phyloP scores from a whole-genome alignment of 1,140 invertebrate species.

The Drosophila lowei region DNA sequence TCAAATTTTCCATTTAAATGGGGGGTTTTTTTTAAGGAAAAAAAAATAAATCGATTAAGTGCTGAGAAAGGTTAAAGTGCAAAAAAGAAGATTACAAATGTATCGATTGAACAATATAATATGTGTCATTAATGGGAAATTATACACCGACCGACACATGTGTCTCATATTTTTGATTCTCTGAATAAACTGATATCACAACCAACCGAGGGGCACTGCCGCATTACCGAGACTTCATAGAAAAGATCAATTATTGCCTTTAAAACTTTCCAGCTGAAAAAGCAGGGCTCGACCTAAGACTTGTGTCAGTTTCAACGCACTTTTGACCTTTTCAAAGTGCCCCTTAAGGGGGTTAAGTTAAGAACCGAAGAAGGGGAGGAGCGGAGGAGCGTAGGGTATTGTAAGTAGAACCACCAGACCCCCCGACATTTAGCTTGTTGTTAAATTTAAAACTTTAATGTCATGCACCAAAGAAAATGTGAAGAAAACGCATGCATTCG shows the following conservation, averaged over 20 bases:
- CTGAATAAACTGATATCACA: no score
- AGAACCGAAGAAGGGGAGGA: neutral
- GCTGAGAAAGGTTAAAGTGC: no score
- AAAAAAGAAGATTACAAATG: no score
- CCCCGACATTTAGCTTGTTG: conserved; percentile 51
- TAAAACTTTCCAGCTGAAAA: conserved; percentile 28
- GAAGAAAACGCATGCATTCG: conserved; percentile 45
- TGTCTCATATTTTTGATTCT: no score
- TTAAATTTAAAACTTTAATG: conserved; percentile 81
- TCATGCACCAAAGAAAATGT: conserved; percentile 73
- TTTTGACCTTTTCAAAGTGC: conserved; percentile 65
- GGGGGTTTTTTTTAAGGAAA: no score
- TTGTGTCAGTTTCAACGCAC: conserved; percentile 51
- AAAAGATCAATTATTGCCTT: conserved; percentile 14
- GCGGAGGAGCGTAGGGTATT: neutral
- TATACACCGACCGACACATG: no score
- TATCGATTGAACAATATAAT: no score
- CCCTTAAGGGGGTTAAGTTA: conserved; percentile 57
- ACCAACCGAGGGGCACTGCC: no score
- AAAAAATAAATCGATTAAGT: conserved; percentile 2
- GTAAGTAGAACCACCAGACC: conserved; percentile 34
- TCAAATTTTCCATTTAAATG: conserved; percentile 1
- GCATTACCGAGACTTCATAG: no score
- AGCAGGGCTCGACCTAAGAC: conserved; percentile 55
- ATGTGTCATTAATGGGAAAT: no score